phyloP scores from a whole-genome alignment of 2,888 invertebrate species.

The Leptinotarsa rubiginosa region DNA sequence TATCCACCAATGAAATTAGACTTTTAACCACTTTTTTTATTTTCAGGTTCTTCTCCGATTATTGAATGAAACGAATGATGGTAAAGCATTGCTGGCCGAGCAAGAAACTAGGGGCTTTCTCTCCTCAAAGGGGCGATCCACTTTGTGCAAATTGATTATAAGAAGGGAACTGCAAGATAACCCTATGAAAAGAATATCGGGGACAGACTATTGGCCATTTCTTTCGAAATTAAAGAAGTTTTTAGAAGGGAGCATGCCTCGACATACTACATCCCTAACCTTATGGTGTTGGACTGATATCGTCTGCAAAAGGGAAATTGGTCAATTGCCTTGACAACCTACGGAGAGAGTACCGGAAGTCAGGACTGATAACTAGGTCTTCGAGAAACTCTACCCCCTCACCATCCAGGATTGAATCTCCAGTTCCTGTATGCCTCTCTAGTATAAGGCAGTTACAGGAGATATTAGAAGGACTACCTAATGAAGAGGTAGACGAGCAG shows the following conservation, averaged over 20 bases:
- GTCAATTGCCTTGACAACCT: too few relatives aligned
- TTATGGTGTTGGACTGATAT: too few relatives aligned
- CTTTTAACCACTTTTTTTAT: background rate
- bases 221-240: slow-evolving; percentile 11
- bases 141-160: slow-evolving; percentile 3
- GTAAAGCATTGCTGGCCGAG: slow-evolving; percentile 7
- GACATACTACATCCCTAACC: slow-evolving; percentile 6
- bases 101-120: background rate
- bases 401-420: slow-evolving; percentile 1
- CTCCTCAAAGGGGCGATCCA: slow-evolving; percentile 8
- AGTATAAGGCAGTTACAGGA: slow-evolving; percentile 16
- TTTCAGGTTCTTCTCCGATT: slow-evolving; percentile 6
- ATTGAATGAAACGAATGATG: slow-evolving; percentile 10
- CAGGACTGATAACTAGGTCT: background rate
- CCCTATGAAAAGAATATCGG: slow-evolving; percentile 5
- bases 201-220: slow-evolving; percentile 6
- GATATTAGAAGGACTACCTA: slow-evolving; percentile 6
- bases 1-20: too few relatives aligned
- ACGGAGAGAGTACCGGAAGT: slow-evolving; percentile 1
- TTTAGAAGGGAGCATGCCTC: slow-evolving; percentile 7
- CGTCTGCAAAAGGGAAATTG: too few relatives aligned
- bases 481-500: slow-evolving; percentile 9
- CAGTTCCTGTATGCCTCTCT: slow-evolving; percentile 16
- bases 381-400: slow-evolving; percentile 10
- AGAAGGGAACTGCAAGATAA: slow-evolving; percentile 9